Conservation (phyloP, 2,888 invertebrate genomes). For the Linyphia triangularis region DNA sequence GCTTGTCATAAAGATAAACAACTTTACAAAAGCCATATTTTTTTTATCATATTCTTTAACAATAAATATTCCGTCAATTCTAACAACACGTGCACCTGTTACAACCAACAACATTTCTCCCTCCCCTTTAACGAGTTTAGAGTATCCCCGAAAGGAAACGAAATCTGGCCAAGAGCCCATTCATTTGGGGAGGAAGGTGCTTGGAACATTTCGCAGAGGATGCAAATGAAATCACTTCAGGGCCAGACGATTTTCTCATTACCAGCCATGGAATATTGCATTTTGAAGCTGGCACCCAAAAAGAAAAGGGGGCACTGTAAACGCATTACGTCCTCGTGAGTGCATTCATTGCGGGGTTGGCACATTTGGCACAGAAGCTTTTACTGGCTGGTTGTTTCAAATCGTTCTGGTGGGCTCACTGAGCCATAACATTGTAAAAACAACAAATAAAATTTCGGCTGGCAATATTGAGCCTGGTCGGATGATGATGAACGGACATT, state of each 20-base stretch:
- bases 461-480: no score
- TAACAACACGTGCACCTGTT: not conserved
- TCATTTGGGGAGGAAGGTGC: not conserved
- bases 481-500: no score
- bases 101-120: not conserved
- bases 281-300: constrained; percentile 21
- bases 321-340: constrained; percentile 44
- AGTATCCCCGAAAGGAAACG: not conserved
- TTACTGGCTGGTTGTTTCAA: no score
- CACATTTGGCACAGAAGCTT: constrained; percentile 41
- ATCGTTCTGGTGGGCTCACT: no score
- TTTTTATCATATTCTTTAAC: no score
- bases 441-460: no score
- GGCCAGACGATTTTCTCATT: constrained; percentile 65
- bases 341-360: constrained; percentile 21
- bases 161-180: constrained; percentile 11
- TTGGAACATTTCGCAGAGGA: not conserved
- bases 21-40: no score
- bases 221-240: constrained; percentile 62
- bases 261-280: constrained; percentile 57
- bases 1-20: no score
- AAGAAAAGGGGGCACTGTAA: constrained; percentile 34
- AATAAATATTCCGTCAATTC: not conserved
- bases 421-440: no score
- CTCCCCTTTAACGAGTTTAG: not conserved